Conservation (phyloP, 2,113 vertebrate species). For the Rhadina sibilatrix region DNA sequence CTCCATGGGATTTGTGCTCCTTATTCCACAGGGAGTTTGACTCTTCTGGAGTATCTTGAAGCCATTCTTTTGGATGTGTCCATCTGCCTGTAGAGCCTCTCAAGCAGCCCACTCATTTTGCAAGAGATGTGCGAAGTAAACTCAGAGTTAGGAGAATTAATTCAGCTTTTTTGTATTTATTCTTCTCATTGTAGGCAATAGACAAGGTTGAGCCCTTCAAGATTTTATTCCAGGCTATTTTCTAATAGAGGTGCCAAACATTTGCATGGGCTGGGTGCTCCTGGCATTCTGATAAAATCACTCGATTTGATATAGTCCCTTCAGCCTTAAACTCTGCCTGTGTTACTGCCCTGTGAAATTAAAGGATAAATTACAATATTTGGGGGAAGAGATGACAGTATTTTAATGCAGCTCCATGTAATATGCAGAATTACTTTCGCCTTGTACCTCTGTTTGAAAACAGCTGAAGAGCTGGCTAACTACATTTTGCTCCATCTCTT, state of each 20-base stretch:
- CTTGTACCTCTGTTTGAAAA: neutral
- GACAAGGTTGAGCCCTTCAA: neutral
- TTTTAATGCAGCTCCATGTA: neutral
- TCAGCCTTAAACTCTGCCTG: neutral
- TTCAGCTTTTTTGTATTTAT: neutral
- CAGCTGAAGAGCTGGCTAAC: slow-evolving; percentile 11
- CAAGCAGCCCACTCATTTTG: neutral
- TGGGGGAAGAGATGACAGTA: neutral
- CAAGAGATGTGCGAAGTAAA: neutral
- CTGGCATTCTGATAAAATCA: neutral
- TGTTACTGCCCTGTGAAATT: neutral
- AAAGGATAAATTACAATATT: neutral
- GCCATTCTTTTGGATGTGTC: neutral
- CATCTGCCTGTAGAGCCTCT: neutral
- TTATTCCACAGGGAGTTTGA: neutral
- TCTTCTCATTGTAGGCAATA: neutral
- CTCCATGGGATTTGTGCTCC: neutral
- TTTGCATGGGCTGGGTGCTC: neutral
- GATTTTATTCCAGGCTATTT: neutral
- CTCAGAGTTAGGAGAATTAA: neutral
- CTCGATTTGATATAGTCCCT: neutral
- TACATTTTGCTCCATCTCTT: slow-evolving; percentile 34
- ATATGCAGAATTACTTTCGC: neutral
- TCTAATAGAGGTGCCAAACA: neutral
- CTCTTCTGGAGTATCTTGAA: neutral